Percentiles rank a stretch among this genome's conserved stretches.
Conservation (phyloP, 2,888 invertebrate species). For the Theodoxus fluviatilis region DNA sequence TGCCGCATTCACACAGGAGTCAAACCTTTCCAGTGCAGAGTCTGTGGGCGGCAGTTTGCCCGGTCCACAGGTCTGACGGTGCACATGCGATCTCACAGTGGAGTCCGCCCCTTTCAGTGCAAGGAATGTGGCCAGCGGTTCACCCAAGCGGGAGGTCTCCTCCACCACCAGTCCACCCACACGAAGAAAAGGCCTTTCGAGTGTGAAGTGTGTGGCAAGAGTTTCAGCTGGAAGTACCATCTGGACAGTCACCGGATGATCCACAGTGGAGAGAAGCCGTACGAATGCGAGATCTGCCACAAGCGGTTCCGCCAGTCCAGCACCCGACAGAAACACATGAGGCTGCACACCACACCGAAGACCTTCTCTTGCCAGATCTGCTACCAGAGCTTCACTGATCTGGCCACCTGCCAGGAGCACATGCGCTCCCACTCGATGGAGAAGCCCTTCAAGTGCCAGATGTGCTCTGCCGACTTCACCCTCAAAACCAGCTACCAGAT, state of each 20-base stretch:
- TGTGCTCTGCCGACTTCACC: too few relatives aligned
- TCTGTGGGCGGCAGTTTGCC: not conserved
- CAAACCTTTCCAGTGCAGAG: slow-evolving; percentile 4
- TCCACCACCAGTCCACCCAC: not conserved
- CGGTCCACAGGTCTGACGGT: not conserved
- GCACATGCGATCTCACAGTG: slow-evolving; percentile 11
- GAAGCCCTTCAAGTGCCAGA: not conserved
- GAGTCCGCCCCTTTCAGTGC: not conserved
- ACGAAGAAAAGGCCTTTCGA: not conserved
- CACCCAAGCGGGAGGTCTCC: not conserved
- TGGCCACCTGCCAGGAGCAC: not conserved
- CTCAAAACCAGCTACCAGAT: too few relatives aligned
- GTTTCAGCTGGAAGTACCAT: too few relatives aligned
- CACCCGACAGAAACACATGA: not conserved
- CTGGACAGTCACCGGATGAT: slow-evolving; percentile 1
- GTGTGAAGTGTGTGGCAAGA: too few relatives aligned
- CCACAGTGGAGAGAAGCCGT: slow-evolving; percentile 15
- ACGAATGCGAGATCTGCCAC: slow-evolving; percentile 5
- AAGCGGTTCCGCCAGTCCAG: not conserved
- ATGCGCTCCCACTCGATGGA: not conserved
- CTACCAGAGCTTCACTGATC: not conserved
- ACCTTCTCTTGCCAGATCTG: not conserved
- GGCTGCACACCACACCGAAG: not conserved
- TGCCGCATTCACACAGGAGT: slow-evolving; percentile 1
- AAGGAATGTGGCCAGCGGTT: not conserved